Percentiles rank a stretch among this genome's conserved stretches.
Conservation (phyloP, 2,888 invertebrate genomes). For the Bugula neritina region DNA sequence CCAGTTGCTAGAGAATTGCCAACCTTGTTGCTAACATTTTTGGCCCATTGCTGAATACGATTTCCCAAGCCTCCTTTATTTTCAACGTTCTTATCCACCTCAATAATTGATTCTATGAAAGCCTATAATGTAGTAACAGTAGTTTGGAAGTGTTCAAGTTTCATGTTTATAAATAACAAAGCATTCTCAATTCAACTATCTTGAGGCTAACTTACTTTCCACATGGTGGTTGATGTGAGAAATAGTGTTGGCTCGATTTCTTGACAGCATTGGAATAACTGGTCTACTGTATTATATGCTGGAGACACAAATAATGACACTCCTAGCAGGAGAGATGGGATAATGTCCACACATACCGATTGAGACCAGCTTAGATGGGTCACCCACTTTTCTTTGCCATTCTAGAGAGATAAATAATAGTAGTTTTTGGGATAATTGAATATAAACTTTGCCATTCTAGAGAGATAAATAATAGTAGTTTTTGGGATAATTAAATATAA, state of each 20-base stretch:
- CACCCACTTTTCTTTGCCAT: background rate
- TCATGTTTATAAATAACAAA: background rate
- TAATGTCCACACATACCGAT: background rate
- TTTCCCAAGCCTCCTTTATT: background rate
- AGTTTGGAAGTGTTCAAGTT: background rate
- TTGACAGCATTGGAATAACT: background rate
- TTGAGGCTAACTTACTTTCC: background rate
- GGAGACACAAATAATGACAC: background rate
- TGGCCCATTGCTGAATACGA: constrained; percentile 1
- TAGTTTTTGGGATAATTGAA: no score
- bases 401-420: background rate
- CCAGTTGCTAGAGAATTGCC: background rate
- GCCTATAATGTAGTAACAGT: background rate
- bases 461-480: background rate
- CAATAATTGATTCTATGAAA: background rate
- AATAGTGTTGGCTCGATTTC: constrained; percentile 13
- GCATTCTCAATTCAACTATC: background rate
- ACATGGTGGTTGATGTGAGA: background rate
- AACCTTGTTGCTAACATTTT: background rate
- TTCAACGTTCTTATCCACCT: background rate
- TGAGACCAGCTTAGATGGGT: constrained; percentile 9
- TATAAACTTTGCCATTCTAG: background rate
- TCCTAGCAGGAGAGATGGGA: constrained; percentile 6
- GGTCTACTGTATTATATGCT: background rate
- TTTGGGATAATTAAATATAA: no score